Conservation (phyloP, 2,888 invertebrate genomes). For the Cerastis rubricosa region DNA sequence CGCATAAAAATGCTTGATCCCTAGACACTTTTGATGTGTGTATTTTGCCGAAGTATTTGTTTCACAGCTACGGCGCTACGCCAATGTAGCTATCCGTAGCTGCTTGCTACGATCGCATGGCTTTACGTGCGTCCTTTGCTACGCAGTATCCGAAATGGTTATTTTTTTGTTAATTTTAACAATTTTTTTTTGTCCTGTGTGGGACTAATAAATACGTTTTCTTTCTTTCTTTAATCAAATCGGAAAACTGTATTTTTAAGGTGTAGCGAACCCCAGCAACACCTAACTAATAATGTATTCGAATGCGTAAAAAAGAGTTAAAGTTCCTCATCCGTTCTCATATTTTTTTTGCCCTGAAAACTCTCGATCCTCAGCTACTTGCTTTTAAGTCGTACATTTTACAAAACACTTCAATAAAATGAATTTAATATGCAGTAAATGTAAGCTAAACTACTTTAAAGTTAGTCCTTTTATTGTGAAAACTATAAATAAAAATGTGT, state of each 20-base stretch:
- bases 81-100: slow-evolving; percentile 24
- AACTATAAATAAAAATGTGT: slow-evolving; percentile 17
- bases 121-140: slow-evolving; percentile 15
- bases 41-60: not conserved
- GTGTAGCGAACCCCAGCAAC: not conserved
- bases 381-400: not conserved
- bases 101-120: slow-evolving; percentile 16
- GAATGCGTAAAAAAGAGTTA: not conserved
- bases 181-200: too few relatives aligned
- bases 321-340: too few relatives aligned
- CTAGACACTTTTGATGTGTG: too few relatives aligned
- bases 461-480: not conserved
- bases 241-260: not conserved
- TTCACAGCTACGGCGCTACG: slow-evolving; percentile 11
- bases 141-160: not conserved
- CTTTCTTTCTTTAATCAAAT: not conserved
- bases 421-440: slow-evolving; percentile 32
- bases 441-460: slow-evolving; percentile 19
- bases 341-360: not conserved
- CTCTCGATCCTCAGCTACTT: not conserved
- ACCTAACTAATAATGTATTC: not conserved
- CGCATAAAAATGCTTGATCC: too few relatives aligned
- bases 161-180: too few relatives aligned
- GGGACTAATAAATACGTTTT: too few relatives aligned
- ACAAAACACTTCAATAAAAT: not conserved